These are phyloP conservation scores for Rhadina sibilatrix DNA, from an alignment of 2,113 vertebrate species.

Conservation along the genomic window DNA sequence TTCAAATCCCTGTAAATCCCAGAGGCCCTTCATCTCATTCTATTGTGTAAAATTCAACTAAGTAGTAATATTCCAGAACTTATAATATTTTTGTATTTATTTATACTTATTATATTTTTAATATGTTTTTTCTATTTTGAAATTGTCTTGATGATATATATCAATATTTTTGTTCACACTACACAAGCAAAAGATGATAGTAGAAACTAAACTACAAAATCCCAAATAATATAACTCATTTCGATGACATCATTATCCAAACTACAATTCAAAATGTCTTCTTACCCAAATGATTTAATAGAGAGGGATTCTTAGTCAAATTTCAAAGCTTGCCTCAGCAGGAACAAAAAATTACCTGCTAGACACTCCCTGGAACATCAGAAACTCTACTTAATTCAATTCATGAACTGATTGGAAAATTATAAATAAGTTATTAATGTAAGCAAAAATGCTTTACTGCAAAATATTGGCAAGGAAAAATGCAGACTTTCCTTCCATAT, in stretches of 20 bases:
- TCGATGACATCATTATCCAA: background rate
- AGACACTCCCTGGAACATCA: background rate
- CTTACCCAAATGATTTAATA: background rate
- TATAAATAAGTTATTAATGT: background rate
- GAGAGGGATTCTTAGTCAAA: background rate
- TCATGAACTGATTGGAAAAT: background rate
- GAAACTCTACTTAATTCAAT: background rate
- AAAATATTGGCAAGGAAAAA: background rate
- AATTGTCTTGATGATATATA: background rate
- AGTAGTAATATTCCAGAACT: background rate
- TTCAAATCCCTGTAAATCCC: slow-evolving; percentile 35
- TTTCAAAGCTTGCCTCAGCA: background rate
- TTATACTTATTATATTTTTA: no score
- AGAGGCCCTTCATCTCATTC: background rate
- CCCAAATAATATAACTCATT: background rate
- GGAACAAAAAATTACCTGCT: background rate
- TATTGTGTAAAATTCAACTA: background rate
- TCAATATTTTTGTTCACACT: background rate
- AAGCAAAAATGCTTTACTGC: background rate
- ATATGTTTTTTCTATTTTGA: background rate
- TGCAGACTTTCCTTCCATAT: background rate
- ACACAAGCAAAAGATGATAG: background rate
- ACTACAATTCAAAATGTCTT: background rate
- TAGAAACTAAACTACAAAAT: background rate
- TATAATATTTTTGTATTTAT: background rate